Percentiles rank a stretch among this genome's conserved stretches.
phyloP scores from a whole-genome alignment of 2,888 invertebrate genomes.

The Drosophila diplacantha region DNA sequence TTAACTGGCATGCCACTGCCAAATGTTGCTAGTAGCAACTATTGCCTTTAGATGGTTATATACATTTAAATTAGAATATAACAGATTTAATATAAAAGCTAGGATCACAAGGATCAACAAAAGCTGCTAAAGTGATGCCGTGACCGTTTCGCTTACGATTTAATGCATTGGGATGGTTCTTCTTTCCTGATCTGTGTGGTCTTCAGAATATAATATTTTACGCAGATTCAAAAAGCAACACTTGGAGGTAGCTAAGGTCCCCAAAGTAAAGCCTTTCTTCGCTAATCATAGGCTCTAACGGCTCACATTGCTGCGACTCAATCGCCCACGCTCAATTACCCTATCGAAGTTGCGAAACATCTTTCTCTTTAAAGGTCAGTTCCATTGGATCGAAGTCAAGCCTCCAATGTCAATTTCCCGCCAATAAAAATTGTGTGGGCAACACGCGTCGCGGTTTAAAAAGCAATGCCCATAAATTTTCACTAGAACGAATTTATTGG shows the following conservation, averaged over 20 bases:
- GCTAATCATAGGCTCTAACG: neutral
- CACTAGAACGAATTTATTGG: conserved; percentile 72
- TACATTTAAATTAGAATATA: neutral
- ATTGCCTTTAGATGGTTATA: neutral
- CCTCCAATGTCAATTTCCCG: conserved; percentile 55
- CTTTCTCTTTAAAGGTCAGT: conserved; percentile 34
- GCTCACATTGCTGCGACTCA: neutral
- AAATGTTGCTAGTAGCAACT: neutral
- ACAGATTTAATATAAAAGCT: neutral
- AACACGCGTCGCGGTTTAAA: conserved; percentile 71
- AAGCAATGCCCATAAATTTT: conserved; percentile 71
- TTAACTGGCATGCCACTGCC: neutral
- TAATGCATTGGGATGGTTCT: neutral
- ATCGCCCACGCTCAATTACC: conserved; percentile 21
- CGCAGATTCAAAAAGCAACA: neutral
- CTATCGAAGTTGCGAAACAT: conserved; percentile 9
- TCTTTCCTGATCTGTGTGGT: neutral
- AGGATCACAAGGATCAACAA: neutral
- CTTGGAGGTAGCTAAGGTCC: neutral
- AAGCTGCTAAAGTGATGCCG: neutral
- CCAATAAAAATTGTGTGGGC: conserved; percentile 54
- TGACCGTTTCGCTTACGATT: neutral
- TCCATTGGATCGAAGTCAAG: conserved; percentile 14
- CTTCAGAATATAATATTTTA: neutral
- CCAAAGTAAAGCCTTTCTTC: neutral